These are phyloP conservation scores for Carpatolechia fugitivella DNA, from an alignment of 2,888 invertebrate species.

Conservation along the genomic window DNA sequence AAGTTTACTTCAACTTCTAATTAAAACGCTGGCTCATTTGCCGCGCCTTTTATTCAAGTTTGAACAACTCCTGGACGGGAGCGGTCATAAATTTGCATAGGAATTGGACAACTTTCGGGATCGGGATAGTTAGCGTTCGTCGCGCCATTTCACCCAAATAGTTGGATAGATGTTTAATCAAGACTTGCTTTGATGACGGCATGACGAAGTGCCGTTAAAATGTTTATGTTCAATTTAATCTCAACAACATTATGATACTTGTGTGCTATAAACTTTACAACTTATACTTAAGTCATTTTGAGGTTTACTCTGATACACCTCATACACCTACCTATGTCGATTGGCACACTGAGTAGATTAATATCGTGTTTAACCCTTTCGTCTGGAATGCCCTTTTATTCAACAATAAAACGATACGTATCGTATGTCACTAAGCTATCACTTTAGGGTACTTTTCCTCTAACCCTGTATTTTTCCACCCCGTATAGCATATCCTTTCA, in stretches of 20 bases:
- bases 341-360: too few relatives aligned
- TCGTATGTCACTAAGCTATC: too few relatives aligned
- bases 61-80: conserved; percentile 31
- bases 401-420: too few relatives aligned
- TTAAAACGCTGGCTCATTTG: conserved; percentile 24
- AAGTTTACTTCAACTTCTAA: conserved; percentile 15
- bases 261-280: not conserved
- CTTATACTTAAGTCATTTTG: too few relatives aligned
- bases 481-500: too few relatives aligned
- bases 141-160: conserved; percentile 46
- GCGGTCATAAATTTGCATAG: conserved; percentile 49
- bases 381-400: too few relatives aligned
- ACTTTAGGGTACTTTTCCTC: too few relatives aligned
- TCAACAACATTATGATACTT: not conserved
- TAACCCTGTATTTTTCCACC: too few relatives aligned
- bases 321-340: too few relatives aligned
- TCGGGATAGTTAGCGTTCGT: conserved; percentile 36
- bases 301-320: too few relatives aligned
- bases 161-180: conserved; percentile 51
- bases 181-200: conserved; percentile 23
- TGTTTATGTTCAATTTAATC: conserved; percentile 11
- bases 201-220: conserved; percentile 26
- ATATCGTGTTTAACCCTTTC: too few relatives aligned
- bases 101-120: conserved; percentile 45
- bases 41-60: conserved; percentile 32